phyloP scores from a whole-genome alignment of 2,797 vertebrate genomes.

The Acanthurus tractus region DNA sequence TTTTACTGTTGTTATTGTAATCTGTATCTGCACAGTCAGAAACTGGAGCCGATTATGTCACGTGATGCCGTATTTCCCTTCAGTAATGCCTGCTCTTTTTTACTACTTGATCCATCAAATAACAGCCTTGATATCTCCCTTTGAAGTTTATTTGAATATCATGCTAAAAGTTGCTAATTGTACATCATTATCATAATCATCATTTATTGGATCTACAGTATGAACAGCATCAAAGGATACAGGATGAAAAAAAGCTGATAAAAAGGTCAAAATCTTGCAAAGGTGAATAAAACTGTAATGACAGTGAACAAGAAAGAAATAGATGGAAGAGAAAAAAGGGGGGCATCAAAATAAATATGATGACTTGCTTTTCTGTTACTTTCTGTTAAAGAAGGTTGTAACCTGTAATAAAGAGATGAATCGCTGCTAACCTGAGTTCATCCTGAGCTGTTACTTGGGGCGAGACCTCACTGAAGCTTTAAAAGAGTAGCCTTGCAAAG shows the following conservation, averaged over 20 bases:
- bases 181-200: neutral
- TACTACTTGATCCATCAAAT: slow-evolving; percentile 16
- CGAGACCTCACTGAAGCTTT: slow-evolving; percentile 4
- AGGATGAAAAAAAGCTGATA: neutral
- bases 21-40: slow-evolving; percentile 31
- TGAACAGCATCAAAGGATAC: neutral
- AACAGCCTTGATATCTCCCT: neutral
- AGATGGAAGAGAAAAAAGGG: neutral
- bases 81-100: neutral
- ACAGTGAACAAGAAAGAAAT: neutral
- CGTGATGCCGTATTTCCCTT: slow-evolving; percentile 5
- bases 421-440: slow-evolving; percentile 1
- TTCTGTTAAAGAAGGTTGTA: neutral
- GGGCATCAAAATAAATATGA: neutral
- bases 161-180: slow-evolving; percentile 18
- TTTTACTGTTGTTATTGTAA: slow-evolving; percentile 56
- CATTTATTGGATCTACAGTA: neutral
- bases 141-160: slow-evolving; percentile 8
- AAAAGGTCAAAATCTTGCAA: neutral
- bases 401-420: neutral
- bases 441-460: neutral
- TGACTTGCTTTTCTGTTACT: neutral
- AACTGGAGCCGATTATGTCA: slow-evolving; percentile 14
- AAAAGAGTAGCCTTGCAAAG: slow-evolving; percentile 12
- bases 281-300: neutral